A percentile compares a stretch with the other conserved stretches of the same genome.
Evolutionary conservation across 1,140 invertebrate species (phyloP).

Genomic region (Tetranychus cinnabarinus): DNA sequence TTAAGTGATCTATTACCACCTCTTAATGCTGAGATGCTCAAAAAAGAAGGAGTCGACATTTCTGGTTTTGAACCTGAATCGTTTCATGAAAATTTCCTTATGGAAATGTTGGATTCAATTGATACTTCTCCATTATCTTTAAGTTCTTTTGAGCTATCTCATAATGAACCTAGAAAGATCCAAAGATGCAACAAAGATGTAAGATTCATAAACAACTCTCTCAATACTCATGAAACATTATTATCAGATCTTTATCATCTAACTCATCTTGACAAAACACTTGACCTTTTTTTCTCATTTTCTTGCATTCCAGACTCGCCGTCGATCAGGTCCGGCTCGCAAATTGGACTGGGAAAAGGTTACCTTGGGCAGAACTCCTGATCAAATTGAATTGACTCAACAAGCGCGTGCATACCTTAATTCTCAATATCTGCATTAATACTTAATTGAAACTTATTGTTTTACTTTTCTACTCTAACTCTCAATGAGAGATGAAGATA

Average conservation of each 20-base stretch:
- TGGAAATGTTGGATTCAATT: slow-evolving; percentile 13
- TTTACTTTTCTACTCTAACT: too few relatives aligned
- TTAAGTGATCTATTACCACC: slow-evolving; percentile 8
- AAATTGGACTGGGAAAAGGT: slow-evolving; percentile 39
- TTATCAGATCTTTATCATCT: too few relatives aligned
- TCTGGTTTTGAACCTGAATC: background rate
- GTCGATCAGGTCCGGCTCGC: too few relatives aligned
- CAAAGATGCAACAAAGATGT: too few relatives aligned
- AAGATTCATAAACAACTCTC: background rate
- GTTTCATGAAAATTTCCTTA: slow-evolving; percentile 2
- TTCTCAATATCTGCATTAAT: too few relatives aligned
- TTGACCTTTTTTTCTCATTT: too few relatives aligned
- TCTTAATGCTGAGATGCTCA: slow-evolving; percentile 3
- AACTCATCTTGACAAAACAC: too few relatives aligned
- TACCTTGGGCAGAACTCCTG: slow-evolving; percentile 58
- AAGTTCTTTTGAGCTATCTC: background rate
- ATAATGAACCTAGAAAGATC: too few relatives aligned
- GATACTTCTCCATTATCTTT: background rate
- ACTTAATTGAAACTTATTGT: too few relatives aligned
- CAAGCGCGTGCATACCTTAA: slow-evolving; percentile 34
- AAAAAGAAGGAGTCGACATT: slow-evolving; percentile 6
- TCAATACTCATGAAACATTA: background rate
- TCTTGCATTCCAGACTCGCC: too few relatives aligned
- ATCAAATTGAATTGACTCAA: slow-evolving; percentile 59
- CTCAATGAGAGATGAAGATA: too few relatives aligned